Evolutionary conservation across 2,113 vertebrate species (phyloP), one percentile per base, ranked within the genome.

Genomic region (Varanus komodoensis): DNA sequence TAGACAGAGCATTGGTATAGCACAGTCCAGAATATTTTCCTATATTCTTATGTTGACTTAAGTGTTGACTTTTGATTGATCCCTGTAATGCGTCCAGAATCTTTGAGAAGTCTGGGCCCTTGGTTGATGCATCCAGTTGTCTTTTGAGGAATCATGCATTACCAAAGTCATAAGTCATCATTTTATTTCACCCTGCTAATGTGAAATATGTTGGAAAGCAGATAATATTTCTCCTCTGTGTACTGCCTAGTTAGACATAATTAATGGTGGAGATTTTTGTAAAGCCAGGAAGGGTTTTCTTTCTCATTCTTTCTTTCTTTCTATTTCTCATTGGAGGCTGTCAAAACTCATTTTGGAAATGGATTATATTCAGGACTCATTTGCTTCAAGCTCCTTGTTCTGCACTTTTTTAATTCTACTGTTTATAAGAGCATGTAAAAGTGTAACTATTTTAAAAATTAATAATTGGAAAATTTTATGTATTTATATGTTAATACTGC

Each of bases 381-480:
- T 92, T 93, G 71, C 78, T 94, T 96, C 90, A 96, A 93, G 93
- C 74, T 77, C 71, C 91, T 90, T 87, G 89, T 92, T 83, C 82
- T 73, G 75, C 90, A 91, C 91, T 87, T 94, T 94, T 90, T 93
- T 93, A 71, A 90, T 93, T 94, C 93, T 87, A 89, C 78, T 93
- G 93, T 93, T 94, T 96, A 94, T 93, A 91, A 92, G 89, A 86
- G 75, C 75, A 90, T 82, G 78, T 89, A 91, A 95, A 95, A 94
- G 71, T 57, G 88, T 52, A 69, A 75, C 91, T 88, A 81, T 83
- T 91, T 90, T 23, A 93, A 93, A 12, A 61, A 85, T 44, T 44
- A 44, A 44, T 44, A 44, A 44, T 44, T 44, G 38, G 38, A 44
- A 44, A 44, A 2, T 44, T 44, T 44, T 44, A 44, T 44, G 38